These are phyloP conservation scores for Botia kubotai DNA, from an alignment of 2,797 vertebrate species.

Conservation along the genomic window DNA sequence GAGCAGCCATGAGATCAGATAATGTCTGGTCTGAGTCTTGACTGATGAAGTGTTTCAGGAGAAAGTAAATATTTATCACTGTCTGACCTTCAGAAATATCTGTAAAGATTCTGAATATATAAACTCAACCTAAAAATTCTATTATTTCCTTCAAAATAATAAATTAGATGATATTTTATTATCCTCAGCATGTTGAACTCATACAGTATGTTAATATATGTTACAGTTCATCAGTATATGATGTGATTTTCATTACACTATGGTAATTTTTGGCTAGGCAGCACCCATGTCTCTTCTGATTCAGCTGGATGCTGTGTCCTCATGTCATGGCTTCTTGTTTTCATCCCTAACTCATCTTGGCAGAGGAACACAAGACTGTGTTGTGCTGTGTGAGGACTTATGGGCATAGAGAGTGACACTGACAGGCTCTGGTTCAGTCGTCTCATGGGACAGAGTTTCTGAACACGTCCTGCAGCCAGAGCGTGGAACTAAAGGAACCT, in stretches of 20 bases:
- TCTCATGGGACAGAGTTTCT: slow-evolving; percentile 39
- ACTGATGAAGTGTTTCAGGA: slow-evolving; percentile 26
- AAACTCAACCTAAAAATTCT: too few relatives aligned
- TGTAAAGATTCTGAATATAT: neutral
- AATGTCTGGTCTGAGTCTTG: slow-evolving; percentile 35
- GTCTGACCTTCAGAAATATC: slow-evolving; percentile 10
- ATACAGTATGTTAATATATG: neutral
- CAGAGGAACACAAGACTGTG: slow-evolving; percentile 51
- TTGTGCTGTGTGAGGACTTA: slow-evolving; percentile 51
- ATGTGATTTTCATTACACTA: neutral
- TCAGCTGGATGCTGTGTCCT: slow-evolving; percentile 30
- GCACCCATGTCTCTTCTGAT: slow-evolving; percentile 20
- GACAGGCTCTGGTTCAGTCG: slow-evolving; percentile 39
- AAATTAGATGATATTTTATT: too few relatives aligned
- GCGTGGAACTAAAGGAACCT: neutral
- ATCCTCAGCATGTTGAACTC: too few relatives aligned
- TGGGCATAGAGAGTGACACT: slow-evolving; percentile 42
- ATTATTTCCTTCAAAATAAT: neutral
- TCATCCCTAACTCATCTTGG: slow-evolving; percentile 36
- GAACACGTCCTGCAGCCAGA: slow-evolving; percentile 14
- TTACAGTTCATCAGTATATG: too few relatives aligned
- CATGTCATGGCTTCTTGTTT: slow-evolving; percentile 43
- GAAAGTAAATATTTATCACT: slow-evolving; percentile 50
- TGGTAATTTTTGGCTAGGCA: neutral
- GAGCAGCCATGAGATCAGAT: slow-evolving; percentile 15